A percentile compares a stretch with the other conserved stretches of the same genome.
phyloP scores from a whole-genome alignment of 2,113 vertebrate species.

The Rhynchomys soricoides region DNA sequence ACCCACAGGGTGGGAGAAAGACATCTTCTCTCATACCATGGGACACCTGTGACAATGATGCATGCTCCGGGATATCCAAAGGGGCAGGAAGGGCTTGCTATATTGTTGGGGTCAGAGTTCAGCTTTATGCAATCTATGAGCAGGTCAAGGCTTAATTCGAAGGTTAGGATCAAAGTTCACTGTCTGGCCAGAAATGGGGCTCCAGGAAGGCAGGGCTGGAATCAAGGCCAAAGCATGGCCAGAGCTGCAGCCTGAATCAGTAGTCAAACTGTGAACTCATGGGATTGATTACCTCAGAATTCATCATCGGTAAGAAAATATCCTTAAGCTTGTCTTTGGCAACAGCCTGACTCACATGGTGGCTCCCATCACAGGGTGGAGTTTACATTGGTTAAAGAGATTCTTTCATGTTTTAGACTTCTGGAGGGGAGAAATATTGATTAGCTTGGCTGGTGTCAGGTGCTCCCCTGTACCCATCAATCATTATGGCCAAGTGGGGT shows the following conservation, averaged over 20 bases:
- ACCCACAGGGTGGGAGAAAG: neutral
- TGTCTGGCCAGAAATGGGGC: neutral
- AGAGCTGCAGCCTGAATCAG: neutral
- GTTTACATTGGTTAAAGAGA: neutral
- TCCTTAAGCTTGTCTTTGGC: neutral
- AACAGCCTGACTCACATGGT: accelerated
- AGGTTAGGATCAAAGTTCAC: neutral
- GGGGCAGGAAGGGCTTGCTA: neutral
- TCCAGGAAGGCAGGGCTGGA: neutral
- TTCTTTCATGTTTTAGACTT: neutral
- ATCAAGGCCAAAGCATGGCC: neutral
- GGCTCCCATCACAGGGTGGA: neutral
- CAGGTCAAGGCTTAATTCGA: neutral
- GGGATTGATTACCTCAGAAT: neutral
- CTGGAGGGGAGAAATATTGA: neutral
- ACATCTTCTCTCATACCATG: neutral
- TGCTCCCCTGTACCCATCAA: too few relatives aligned
- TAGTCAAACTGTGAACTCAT: neutral
- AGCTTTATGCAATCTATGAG: neutral
- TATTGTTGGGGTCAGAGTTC: neutral
- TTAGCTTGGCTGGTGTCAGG: neutral
- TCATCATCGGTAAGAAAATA: accelerated
- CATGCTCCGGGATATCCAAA: neutral
- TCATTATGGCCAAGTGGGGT: neutral
- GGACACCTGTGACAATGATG: neutral